Conservation (phyloP, 2,888 invertebrate species). For the Cheilosia variabilis region DNA sequence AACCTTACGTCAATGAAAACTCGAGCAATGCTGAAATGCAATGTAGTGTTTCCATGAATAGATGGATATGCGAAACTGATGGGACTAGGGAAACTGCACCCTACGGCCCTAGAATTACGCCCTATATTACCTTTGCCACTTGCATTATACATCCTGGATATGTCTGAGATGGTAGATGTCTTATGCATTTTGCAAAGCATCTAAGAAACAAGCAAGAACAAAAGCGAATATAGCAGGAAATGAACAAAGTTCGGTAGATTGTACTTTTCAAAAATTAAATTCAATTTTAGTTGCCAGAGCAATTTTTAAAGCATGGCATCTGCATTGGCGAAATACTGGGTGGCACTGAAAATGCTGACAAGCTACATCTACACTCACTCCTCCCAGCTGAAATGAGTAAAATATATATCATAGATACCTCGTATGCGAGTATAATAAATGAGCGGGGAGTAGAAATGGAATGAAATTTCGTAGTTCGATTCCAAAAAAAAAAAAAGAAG, state of each 20-base stretch:
- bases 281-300: neutral
- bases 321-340: neutral
- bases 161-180: neutral
- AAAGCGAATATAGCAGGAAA: neutral
- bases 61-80: neutral
- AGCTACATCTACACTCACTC: neutral
- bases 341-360: neutral
- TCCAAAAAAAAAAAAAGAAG: neutral
- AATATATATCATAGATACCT: constrained; percentile 3
- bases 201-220: constrained; percentile 1
- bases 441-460: constrained; percentile 23
- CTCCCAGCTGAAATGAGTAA: neutral
- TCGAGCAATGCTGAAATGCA: too few relatives aligned
- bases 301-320: constrained; percentile 7
- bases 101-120: neutral
- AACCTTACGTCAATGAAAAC: too few relatives aligned
- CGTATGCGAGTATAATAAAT: constrained; percentile 37
- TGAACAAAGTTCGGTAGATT: neutral
- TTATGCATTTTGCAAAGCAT: constrained; percentile 16
- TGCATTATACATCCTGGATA: neutral
- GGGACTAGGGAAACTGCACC: neutral
- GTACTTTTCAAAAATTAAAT: constrained; percentile 21
- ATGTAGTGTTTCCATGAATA: neutral
- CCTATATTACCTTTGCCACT: constrained; percentile 17
- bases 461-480: constrained; percentile 19